Evolutionary conservation across 2,888 invertebrate species (phyloP), one percentile per base, ranked within the genome.

Genomic region (Eumacrocentrus americanus): DNA sequence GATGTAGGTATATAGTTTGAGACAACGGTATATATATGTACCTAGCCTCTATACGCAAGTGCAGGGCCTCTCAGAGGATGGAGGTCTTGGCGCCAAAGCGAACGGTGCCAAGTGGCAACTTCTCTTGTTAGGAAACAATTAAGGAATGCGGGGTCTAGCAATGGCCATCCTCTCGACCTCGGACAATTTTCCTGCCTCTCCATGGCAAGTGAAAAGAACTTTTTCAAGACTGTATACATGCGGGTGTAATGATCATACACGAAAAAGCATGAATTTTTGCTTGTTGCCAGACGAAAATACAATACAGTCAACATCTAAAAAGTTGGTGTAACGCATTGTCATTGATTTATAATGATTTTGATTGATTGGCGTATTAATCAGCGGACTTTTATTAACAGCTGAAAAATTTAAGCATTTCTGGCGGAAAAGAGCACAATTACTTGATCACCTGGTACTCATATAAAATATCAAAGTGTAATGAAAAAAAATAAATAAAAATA

Each of bases 121-220:
- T 72, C 70, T 70, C 75, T 77, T 75, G 75, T 77, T 77, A 74
- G 72, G 70, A 71, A 73, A 77, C 78, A 77, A 77, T 78, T 76
- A 78, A 78, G 76, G 72, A 77, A 73, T 74, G 72, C 76, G 70
- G 69, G 62, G 70, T 69, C 61, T n/a, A n/a, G 72, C 72, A 71
- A 71, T 70, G 70, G 66, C 64, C 64, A 38, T 47, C 38, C n/a
- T n/a, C n/a, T 40, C 40, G 16, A 46, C 20, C 35, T 51, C 22
- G 35, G n/a, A 50, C 16, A 51, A 38, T 38, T 51, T 38, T 51
- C n/a, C 38, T 51, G 5, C 5, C 51, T 23, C 22, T 37, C 25
- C 16, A 12, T 3, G 35, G n/a, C 29, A n/a, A 16, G 29, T 29
- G 34, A 16, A 16, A 16, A 35, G 34, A 50, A 50, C 18, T 34